Evolutionary conservation across 1,140 invertebrate species (phyloP).

Genomic region (Fopius arisanus): DNA sequence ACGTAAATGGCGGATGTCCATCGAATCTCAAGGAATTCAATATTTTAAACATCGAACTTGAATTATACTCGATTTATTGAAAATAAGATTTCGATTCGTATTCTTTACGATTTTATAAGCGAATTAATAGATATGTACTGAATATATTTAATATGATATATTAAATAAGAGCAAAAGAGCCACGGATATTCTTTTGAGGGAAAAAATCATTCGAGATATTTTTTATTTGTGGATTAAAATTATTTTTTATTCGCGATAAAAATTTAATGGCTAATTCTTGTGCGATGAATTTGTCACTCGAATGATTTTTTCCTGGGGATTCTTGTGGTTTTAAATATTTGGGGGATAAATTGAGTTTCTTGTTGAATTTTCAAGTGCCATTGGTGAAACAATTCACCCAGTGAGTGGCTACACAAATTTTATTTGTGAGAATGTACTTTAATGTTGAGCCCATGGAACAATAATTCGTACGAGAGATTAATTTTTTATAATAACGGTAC

Average conservation of each 20-base stretch:
- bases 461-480: not conserved
- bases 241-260: no score
- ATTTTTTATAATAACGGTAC: not conserved
- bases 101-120: not conserved
- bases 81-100: not conserved
- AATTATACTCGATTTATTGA: not conserved
- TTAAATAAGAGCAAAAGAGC: not conserved
- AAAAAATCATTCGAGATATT: not conserved
- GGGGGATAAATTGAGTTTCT: not conserved
- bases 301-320: not conserved
- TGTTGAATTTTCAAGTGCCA: constrained; percentile 36
- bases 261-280: no score
- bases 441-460: not conserved
- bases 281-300: no score
- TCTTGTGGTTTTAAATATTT: not conserved
- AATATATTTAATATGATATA: constrained; percentile 9
- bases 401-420: not conserved
- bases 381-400: constrained; percentile 16
- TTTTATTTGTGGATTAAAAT: not conserved
- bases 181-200: not conserved
- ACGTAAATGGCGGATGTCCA: not conserved
- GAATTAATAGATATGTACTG: constrained; percentile 3
- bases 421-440: not conserved
- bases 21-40: not conserved
- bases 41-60: not conserved